Conservation (phyloP, 2,888 invertebrate genomes). For the Pimpla rufipes region DNA sequence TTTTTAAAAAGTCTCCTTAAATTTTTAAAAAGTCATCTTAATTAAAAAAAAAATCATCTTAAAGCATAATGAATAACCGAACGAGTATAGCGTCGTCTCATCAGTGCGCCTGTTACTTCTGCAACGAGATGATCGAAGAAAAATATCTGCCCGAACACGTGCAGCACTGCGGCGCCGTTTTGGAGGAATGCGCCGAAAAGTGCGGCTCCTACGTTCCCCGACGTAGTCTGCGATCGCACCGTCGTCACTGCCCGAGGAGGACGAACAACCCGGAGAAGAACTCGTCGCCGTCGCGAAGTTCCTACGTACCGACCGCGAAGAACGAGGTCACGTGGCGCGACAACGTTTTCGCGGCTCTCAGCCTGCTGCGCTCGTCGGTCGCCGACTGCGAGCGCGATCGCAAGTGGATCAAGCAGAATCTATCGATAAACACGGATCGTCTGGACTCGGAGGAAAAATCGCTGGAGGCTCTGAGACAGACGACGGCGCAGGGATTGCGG, state of each 20-base stretch:
- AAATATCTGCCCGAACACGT: slow-evolving; percentile 87
- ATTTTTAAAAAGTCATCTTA: background rate
- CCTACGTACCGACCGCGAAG: slow-evolving; percentile 67
- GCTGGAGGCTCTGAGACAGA: slow-evolving; percentile 72
- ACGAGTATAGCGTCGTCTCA: background rate
- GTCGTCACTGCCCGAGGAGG: slow-evolving; percentile 79
- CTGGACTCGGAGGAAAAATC: slow-evolving; percentile 72
- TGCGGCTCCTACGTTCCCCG: slow-evolving; percentile 91
- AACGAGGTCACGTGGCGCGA: slow-evolving; percentile 77
- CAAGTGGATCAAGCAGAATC: slow-evolving; percentile 69
- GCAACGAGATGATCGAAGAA: slow-evolving; percentile 78
- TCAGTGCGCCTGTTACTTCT: slow-evolving; percentile 80
- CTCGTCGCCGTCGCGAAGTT: slow-evolving; percentile 12
- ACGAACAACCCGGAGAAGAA: background rate
- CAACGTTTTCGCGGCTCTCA: slow-evolving; percentile 76
- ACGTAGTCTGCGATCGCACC: slow-evolving; percentile 88
- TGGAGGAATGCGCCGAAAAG: slow-evolving; percentile 90
- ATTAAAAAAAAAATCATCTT: background rate
- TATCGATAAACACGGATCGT: slow-evolving; percentile 70
- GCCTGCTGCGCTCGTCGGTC: slow-evolving; percentile 74
- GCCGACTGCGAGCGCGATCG: slow-evolving; percentile 75
- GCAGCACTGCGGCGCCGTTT: slow-evolving; percentile 90
- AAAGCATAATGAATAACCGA: slow-evolving; percentile 14
- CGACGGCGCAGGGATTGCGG: slow-evolving; percentile 69
- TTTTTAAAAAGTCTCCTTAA: background rate